Percentiles rank a stretch among this genome's conserved stretches.
Evolutionary conservation across 1,140 invertebrate genomes (phyloP).

Genomic region (Drosophila tsacasi): DNA sequence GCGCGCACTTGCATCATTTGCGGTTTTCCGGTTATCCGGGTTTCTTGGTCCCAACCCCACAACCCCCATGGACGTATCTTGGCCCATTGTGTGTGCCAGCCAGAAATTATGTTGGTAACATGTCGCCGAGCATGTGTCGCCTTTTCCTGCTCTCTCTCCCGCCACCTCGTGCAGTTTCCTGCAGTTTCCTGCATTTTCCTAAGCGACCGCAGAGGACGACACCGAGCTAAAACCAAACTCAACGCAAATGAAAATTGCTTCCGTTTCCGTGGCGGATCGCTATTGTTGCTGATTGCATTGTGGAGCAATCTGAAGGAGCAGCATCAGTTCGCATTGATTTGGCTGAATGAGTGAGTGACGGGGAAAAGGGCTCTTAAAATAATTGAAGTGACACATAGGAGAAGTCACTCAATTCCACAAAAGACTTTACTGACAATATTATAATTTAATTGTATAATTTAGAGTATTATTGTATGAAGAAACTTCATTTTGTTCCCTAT

Average conservation of each 20-base stretch:
- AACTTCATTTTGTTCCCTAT: too few species aligned
- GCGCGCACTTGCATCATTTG: slow-evolving; percentile 72
- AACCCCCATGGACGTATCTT: slow-evolving; percentile 36
- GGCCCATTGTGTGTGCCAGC: slow-evolving; percentile 66
- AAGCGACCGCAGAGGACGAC: slow-evolving; percentile 55
- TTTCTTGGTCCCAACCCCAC: slow-evolving; percentile 18
- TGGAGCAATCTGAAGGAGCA: slow-evolving; percentile 31
- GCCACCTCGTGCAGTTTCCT: background rate
- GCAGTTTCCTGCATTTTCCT: slow-evolving; percentile 20
- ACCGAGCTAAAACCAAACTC: slow-evolving; percentile 70
- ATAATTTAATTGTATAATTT: too few species aligned
- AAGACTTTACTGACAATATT: too few species aligned
- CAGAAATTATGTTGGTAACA: slow-evolving; percentile 77
- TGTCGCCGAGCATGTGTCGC: slow-evolving; percentile 68
- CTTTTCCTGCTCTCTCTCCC: slow-evolving; percentile 1
- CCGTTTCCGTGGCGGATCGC: slow-evolving; percentile 69
- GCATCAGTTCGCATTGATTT: slow-evolving; percentile 46
- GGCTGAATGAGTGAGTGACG: background rate
- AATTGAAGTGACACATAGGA: slow-evolving; percentile 11
- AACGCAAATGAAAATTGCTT: slow-evolving; percentile 83
- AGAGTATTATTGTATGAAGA: too few species aligned
- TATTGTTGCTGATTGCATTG: slow-evolving; percentile 75
- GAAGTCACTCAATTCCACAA: too few species aligned
- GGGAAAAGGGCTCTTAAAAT: slow-evolving; percentile 23
- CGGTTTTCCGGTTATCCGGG: slow-evolving; percentile 52